These are phyloP conservation scores for Notechis scutatus DNA, from an alignment of 2,113 vertebrate species.

Conservation along the genomic window DNA sequence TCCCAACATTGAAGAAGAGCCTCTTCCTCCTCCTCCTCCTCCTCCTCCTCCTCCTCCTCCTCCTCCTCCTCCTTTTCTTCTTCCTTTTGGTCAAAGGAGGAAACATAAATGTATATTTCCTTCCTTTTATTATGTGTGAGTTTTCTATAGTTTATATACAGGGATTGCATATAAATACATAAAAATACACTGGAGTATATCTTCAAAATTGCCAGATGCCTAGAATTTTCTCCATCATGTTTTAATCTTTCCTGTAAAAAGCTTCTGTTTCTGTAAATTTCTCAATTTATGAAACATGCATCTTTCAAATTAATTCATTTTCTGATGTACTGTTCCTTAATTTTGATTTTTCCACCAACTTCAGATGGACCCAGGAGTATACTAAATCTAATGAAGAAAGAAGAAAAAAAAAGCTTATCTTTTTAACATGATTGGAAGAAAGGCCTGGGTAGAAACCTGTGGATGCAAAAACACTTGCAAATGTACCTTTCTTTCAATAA, in stretches of 20 bases:
- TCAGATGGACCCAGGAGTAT: neutral
- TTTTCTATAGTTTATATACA: neutral
- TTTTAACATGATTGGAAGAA: neutral
- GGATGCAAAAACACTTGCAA: slow-evolving; percentile 7
- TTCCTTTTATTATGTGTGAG: neutral
- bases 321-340: neutral
- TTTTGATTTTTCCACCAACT: slow-evolving; percentile 8
- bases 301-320: neutral
- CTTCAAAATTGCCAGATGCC: neutral
- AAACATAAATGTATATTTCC: neutral
- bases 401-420: neutral
- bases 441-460: neutral
- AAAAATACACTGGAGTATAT: neutral
- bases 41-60: neutral
- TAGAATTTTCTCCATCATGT: neutral
- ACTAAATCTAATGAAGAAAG: neutral
- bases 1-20: neutral
- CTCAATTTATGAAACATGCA: neutral
- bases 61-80: neutral
- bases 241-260: slow-evolving; percentile 12
- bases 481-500: slow-evolving; percentile 8
- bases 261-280: slow-evolving; percentile 3
- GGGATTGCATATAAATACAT: neutral
- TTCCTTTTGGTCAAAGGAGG: no score
- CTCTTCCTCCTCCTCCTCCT: neutral